These are phyloP conservation scores for Lysiphlebus fabarum DNA, from an alignment of 1,140 invertebrate genomes.

Conservation along the genomic window DNA sequence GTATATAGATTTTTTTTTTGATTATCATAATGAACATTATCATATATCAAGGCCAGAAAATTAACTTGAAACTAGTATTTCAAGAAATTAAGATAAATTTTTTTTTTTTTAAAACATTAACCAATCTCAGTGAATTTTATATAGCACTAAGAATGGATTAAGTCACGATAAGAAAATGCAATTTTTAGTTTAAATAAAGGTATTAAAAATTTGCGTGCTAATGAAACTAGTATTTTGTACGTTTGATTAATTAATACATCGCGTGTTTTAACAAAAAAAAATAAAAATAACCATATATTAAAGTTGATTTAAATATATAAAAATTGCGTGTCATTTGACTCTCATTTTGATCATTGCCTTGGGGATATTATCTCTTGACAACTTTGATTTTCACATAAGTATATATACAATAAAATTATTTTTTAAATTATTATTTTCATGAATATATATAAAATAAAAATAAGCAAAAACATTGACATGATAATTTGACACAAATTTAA, in stretches of 20 bases:
- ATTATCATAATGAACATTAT: too few species aligned
- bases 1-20: conserved; percentile 11
- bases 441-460: neutral
- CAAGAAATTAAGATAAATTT: too few species aligned
- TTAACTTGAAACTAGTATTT: too few species aligned
- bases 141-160: too few species aligned
- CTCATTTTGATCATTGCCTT: conserved; percentile 13
- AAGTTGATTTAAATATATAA: conserved; percentile 5
- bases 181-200: neutral
- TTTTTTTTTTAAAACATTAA: too few species aligned
- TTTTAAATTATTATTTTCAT: neutral
- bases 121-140: too few species aligned
- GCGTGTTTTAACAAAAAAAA: conserved; percentile 31
- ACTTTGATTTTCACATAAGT: conserved; percentile 10
- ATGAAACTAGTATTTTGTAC: conserved; percentile 34
- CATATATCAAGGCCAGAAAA: too few species aligned
- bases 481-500: neutral
- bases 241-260: conserved; percentile 43
- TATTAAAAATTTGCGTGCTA: conserved; percentile 43
- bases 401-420: neutral
- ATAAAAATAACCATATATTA: too few species aligned
- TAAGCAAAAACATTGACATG: neutral
- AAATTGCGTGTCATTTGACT: conserved; percentile 23
- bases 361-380: conserved; percentile 21
- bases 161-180: conserved; percentile 12